A percentile compares a stretch with the other conserved stretches of the same genome.
Conservation (phyloP, 2,113 vertebrate species). For the Rhinopomastus cyanomelas region DNA sequence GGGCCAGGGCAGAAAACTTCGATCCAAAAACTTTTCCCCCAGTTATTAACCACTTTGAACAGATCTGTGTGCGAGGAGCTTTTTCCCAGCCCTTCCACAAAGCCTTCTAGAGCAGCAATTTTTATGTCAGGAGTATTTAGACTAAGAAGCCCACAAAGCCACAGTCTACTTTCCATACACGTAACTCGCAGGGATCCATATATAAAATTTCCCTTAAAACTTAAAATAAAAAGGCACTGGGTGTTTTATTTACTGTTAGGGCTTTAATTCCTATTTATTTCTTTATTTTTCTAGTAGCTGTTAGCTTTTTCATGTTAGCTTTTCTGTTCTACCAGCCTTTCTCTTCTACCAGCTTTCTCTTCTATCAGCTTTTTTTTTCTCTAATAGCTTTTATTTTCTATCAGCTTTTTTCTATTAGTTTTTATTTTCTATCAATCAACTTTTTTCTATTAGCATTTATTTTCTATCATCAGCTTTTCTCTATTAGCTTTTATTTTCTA, state of each 20-base stretch:
- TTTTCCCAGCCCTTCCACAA: constrained; percentile 19
- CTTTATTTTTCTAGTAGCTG: background rate
- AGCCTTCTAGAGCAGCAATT: constrained; percentile 50
- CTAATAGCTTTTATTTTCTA: no score
- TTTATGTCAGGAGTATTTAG: constrained; percentile 58
- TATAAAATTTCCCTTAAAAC: background rate
- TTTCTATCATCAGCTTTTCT: no score
- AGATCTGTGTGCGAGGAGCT: background rate
- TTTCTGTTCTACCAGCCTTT: no score
- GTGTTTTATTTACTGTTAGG: background rate
- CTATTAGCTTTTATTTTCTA: no score
- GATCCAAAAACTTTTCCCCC: background rate
- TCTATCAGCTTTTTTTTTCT: no score
- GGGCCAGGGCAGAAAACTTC: background rate
- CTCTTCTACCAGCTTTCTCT: no score
- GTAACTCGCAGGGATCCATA: background rate
- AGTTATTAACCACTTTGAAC: constrained; percentile 36
- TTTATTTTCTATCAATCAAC: no score
- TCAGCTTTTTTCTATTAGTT: no score
- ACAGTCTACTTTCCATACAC: constrained; percentile 32
- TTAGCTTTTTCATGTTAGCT: background rate
- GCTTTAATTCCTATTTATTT: background rate
- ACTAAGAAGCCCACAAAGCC: constrained; percentile 46
- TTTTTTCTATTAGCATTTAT: no score
- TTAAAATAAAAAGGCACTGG: background rate